Base-by-base conservation (phyloP, 2,797 vertebrate genomes). In the Hipposideros larvatus region DNA sequence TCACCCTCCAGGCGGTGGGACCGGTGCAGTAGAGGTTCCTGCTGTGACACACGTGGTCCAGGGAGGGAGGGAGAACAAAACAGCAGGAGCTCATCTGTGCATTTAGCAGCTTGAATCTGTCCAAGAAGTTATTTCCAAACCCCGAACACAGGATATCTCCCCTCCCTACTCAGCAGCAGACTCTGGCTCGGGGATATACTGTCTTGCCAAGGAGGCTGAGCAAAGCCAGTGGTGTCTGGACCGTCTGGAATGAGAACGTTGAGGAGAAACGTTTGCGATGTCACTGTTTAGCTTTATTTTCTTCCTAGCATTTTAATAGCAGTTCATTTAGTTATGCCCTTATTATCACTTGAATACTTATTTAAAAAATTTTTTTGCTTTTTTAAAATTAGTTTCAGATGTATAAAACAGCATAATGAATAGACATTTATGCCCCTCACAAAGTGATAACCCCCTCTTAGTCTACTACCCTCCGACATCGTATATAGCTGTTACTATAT, bases 41-140 rank as follows among this genome's bases (percentile, higher is more conserved):
- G 88, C 88, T 96, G 77, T 71, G 83, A 59, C 57, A 43, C 83
- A 85, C 31, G 31, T 43, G 70, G 65, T 80, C 22, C 61, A 57
- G 55, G 78, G n/a, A 85, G 51, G 78, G n/a, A 85, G 55, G 71
- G 78, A 70, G 14, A 77, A 51, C 19, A 26, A 84, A 65, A 73
- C 48, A 93, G 93, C 85, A 66, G 66, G 75, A 86, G 63, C 19
- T 93, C 82, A 66, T 90, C 55, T 93, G 43, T 34, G 51, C 86
- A 41, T 14, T 73, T 41, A 77, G 43, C 3, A 8, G 24, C 46
- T 89, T 89, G 77, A 61, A n/a, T 48, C 61, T 79, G 71, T 71
- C 79, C 91, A 95, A 83, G 59, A 89, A 80, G 68, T 70, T n/a
- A 65, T 51, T 89, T 91, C 57, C 63, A 85, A 68, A 16, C 24